These are phyloP conservation scores for Oncorhynchus nerka DNA, from an alignment of 2,113 vertebrate genomes.

Conservation along the genomic window DNA sequence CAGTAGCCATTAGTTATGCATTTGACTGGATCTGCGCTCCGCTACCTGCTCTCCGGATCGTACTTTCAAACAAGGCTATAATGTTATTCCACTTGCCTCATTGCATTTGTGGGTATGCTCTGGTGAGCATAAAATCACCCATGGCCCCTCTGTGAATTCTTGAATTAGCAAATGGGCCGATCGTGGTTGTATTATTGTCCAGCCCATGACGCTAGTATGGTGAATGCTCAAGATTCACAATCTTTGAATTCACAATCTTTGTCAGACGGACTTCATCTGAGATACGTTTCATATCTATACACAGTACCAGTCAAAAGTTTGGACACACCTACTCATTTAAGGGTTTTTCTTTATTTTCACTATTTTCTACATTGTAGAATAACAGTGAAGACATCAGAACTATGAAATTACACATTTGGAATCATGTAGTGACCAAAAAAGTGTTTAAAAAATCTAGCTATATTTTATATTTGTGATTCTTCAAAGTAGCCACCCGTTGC, in stretches of 20 bases:
- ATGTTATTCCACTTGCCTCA: conserved; percentile 68
- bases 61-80: conserved; percentile 58
- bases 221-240: conserved; percentile 3
- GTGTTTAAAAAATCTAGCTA: no score
- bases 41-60: conserved; percentile 47
- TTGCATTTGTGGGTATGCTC: conserved; percentile 60
- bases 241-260: conserved; percentile 14
- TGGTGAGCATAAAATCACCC: conserved; percentile 56
- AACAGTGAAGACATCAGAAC: no score
- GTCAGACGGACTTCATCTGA: not conserved
- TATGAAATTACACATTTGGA: no score
- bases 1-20: conserved; percentile 53
- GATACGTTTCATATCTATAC: not conserved
- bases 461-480: no score
- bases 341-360: no score
- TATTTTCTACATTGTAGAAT: no score
- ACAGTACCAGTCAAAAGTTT: no score
- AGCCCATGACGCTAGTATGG: not conserved
- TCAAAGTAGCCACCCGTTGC: no score
- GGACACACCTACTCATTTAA: no score
- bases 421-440: no score
- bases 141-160: conserved; percentile 37
- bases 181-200: conserved; percentile 2
- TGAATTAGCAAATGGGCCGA: conserved; percentile 40
- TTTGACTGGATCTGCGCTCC: conserved; percentile 38